Evolutionary conservation across 2,113 vertebrate genomes (phyloP).

Genomic region (Ursus arctos): DNA sequence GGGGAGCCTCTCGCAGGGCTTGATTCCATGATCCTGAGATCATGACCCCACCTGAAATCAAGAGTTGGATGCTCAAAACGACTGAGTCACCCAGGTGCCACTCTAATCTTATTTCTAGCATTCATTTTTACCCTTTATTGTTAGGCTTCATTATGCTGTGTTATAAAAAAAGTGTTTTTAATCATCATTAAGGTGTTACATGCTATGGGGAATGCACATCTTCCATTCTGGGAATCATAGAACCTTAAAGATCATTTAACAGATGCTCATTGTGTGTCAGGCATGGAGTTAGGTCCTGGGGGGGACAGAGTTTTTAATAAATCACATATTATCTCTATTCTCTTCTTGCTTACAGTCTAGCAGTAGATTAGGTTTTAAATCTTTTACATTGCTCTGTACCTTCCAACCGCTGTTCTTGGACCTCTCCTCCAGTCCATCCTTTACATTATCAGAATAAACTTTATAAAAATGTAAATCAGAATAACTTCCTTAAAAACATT

Average conservation of each 20-base stretch:
- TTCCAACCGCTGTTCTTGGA: not conserved
- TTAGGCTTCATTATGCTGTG: not conserved
- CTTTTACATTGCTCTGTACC: not conserved
- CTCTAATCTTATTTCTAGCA: not conserved
- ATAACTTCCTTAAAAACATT: not conserved
- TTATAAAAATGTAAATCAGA: slow-evolving; percentile 26
- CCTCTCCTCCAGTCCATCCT: not conserved
- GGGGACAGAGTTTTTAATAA: not conserved
- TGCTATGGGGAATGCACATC: not conserved
- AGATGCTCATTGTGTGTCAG: not conserved
- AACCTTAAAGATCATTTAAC: not conserved
- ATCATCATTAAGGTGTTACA: not conserved
- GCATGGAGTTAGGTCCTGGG: not conserved
- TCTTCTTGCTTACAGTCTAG: not conserved
- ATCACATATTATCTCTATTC: not conserved
- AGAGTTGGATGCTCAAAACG: not conserved
- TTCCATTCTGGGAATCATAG: not conserved
- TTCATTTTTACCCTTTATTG: not conserved
- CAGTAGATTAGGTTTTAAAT: not conserved
- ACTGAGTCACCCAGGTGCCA: not conserved
- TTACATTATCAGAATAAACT: not conserved
- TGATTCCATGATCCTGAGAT: not conserved
- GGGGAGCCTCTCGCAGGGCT: not conserved
- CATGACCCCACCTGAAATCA: not conserved
- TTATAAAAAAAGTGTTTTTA: not conserved